phyloP scores from a whole-genome alignment of 2,888 invertebrate species.

The Lasioglossum figueresi region DNA sequence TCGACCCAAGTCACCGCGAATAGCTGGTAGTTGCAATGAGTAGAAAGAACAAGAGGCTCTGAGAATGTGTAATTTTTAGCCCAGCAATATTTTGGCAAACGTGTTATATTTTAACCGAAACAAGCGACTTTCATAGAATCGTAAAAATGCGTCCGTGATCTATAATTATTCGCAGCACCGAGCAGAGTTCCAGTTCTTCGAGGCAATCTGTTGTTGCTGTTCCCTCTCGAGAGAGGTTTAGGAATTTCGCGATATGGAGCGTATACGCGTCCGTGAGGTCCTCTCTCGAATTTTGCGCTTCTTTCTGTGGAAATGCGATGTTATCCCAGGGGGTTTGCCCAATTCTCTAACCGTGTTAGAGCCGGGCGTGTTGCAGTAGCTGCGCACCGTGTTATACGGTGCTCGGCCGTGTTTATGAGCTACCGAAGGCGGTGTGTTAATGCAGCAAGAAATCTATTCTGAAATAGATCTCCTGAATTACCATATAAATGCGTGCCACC shows the following conservation, averaged over 20 bases:
- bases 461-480: not conserved
- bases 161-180: not conserved
- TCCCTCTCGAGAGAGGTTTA: not conserved
- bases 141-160: not conserved
- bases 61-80: not conserved
- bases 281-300: not conserved
- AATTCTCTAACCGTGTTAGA: conserved; percentile 9
- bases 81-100: not conserved
- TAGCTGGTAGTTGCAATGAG: not conserved
- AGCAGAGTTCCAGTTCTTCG: not conserved
- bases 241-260: not conserved
- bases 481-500: not conserved
- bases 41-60: too few species aligned
- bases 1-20: not conserved
- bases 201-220: not conserved
- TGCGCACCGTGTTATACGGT: not conserved
- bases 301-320: not conserved
- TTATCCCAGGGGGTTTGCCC: not conserved
- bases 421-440: not conserved
- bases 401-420: not conserved
- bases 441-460: not conserved
- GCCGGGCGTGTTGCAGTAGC: not conserved
- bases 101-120: not conserved
- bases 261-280: not conserved
- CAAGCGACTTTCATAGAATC: not conserved